Evolutionary conservation across 2,888 invertebrate species (phyloP), one percentile per base, ranked within the genome.

Genomic region (Thymelicus acteon): DNA sequence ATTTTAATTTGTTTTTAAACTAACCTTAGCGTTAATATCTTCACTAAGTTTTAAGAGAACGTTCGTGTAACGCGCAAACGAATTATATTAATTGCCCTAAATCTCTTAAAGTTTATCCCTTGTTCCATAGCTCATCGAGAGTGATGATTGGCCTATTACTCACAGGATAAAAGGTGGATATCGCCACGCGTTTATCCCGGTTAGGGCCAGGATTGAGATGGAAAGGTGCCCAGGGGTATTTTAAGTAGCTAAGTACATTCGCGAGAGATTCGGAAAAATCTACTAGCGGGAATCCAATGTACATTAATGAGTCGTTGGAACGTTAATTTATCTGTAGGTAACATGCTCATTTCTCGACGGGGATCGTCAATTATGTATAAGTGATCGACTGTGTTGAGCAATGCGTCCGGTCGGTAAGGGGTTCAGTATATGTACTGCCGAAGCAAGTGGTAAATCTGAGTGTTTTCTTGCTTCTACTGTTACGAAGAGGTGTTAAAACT

Each of bases 141-240:
- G 76, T 75, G 78, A 74, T 77, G 79, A 80, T 80, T 79, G 80
- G 75, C 74, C 74, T 75, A 76, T 77, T 79, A 78, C 77, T 79
- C 77, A 78, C 77, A 60, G 70, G 65, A 71, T 71, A 71, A 65
- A 71, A 71, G 64, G 58, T 69, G 63, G 69, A 58, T 69, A 64
- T 69, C 31, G 63, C 48, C 63, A 13, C 48, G 39, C 63, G 63
- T 69, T 58, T 69, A 69, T 69, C 39, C 58, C 58, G 63, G 63
- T 69, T 69, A 69, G 57, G 54, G 62, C 40, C 39, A 48, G 69
- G 49, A 63, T 69, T 69, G 58, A 58, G 68, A 69, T 63, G 37
- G 39, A 60, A 63, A 69, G 57, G 24, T 61, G 57, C 69, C 58
- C 49, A 13, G n/a, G 69, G 63, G 57, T 57, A 57, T 69, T 69